Percentiles rank a stretch among this genome's conserved stretches.
These are phyloP conservation scores for Diloba caeruleocephala DNA, from an alignment of 2,888 invertebrate species.

Conservation along the genomic window DNA sequence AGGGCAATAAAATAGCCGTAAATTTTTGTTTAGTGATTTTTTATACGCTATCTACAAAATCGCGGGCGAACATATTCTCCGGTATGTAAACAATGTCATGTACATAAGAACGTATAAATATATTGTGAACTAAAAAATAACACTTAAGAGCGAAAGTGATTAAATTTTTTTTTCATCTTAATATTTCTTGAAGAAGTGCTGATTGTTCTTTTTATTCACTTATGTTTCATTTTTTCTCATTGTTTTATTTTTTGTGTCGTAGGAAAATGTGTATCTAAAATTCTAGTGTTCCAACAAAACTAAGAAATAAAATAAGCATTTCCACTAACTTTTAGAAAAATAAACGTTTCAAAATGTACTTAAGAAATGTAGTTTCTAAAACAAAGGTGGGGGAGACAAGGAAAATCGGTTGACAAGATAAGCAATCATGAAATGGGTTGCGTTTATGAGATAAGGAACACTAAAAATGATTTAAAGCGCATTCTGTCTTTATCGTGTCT, in stretches of 20 bases:
- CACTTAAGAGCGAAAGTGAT: too few species aligned
- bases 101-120: too few species aligned
- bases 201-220: too few species aligned
- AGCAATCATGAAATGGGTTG: slow-evolving; percentile 45
- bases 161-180: too few species aligned
- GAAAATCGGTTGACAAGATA: slow-evolving; percentile 35
- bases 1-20: slow-evolving; percentile 26
- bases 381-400: slow-evolving; percentile 23
- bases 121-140: too few species aligned
- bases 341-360: slow-evolving; percentile 5
- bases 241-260: too few species aligned
- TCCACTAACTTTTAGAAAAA: background rate
- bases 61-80: slow-evolving; percentile 1
- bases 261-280: background rate
- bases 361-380: slow-evolving; percentile 21
- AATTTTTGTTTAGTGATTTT: slow-evolving; percentile 26
- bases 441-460: slow-evolving; percentile 53
- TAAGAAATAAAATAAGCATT: background rate
- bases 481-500: slow-evolving; percentile 44
- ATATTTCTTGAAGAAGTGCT: too few species aligned
- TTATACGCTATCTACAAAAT: slow-evolving; percentile 6
- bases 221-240: too few species aligned
- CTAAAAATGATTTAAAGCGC: slow-evolving; percentile 53
- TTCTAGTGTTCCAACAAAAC: background rate
- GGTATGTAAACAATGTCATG: too few species aligned